Evolutionary conservation across 2,888 invertebrate species (phyloP).

Genomic region (Rosalia funebris): DNA sequence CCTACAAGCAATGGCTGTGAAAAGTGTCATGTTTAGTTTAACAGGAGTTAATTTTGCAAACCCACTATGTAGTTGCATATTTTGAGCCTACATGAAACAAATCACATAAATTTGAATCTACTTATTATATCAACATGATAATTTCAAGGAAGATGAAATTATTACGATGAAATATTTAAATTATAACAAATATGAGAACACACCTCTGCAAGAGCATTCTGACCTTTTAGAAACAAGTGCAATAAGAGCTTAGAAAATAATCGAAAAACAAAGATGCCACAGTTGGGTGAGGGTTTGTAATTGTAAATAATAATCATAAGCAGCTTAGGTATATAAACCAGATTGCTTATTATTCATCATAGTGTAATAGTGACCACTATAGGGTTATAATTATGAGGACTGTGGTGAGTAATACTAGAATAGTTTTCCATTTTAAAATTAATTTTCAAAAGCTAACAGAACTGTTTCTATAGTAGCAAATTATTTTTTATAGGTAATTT

Average conservation of each 20-base stretch:
- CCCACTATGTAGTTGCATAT: too few relatives aligned
- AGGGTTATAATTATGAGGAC: conserved; percentile 28
- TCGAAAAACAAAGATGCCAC: conserved; percentile 32
- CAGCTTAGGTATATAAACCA: conserved; percentile 36
- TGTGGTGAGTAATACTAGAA: too few relatives aligned
- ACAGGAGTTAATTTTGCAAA: too few relatives aligned
- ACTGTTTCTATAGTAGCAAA: too few relatives aligned
- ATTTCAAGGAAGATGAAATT: neutral
- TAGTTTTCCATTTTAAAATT: too few relatives aligned
- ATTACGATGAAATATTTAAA: conserved; percentile 20
- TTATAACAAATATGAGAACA: conserved; percentile 35
- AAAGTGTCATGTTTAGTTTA: too few relatives aligned
- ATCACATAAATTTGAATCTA: too few relatives aligned
- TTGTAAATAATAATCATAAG: conserved; percentile 20
- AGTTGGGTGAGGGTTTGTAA: conserved; percentile 26
- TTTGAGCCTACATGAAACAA: neutral
- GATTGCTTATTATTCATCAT: conserved; percentile 21
- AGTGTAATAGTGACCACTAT: conserved; percentile 32
- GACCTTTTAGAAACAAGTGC: conserved; percentile 24
- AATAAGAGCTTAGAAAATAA: conserved; percentile 23
- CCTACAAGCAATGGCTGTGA: too few relatives aligned
- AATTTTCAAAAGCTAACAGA: too few relatives aligned
- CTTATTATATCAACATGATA: neutral
- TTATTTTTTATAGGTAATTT: conserved; percentile 40
- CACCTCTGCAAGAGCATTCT: conserved; percentile 26